These are phyloP conservation scores for Smithornis capensis DNA, from an alignment of 2,113 vertebrate species.

Conservation along the genomic window DNA sequence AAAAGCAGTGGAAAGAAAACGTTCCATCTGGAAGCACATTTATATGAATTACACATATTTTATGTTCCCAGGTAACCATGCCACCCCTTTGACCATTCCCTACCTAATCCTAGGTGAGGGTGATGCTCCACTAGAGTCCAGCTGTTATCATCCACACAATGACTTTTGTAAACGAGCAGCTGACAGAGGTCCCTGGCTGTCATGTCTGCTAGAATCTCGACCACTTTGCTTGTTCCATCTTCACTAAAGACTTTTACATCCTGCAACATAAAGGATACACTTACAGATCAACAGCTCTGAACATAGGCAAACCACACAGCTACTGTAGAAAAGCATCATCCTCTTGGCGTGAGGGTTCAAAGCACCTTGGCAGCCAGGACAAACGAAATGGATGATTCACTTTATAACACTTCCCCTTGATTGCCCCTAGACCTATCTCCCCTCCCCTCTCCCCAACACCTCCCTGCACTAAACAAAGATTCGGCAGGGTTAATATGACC, in stretches of 20 bases:
- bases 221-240: slow-evolving; percentile 92
- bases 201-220: slow-evolving; percentile 95
- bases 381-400: slow-evolving; percentile 18
- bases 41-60: background rate
- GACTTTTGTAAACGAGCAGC: slow-evolving; percentile 94
- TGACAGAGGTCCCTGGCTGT: slow-evolving; percentile 96
- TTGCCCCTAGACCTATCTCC: background rate
- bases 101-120: slow-evolving; percentile 93
- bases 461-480: slow-evolving; percentile 11
- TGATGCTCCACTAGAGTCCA: slow-evolving; percentile 98
- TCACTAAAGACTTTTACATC: slow-evolving; percentile 97
- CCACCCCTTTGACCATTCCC: slow-evolving; percentile 43
- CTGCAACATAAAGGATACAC: slow-evolving; percentile 76
- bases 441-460: slow-evolving; percentile 23
- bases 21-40: background rate
- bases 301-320: slow-evolving; percentile 14
- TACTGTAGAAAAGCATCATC: background rate
- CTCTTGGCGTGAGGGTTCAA: background rate
- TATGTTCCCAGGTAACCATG: slow-evolving; percentile 17
- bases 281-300: slow-evolving; percentile 35
- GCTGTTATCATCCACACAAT: slow-evolving; percentile 98
- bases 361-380: slow-evolving; percentile 31
- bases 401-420: background rate
- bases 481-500: background rate
- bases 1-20: slow-evolving; percentile 19